Evolutionary conservation across 2,113 vertebrate species (phyloP), one percentile per base, ranked within the genome.

Genomic region (Marmota flaviventris): DNA sequence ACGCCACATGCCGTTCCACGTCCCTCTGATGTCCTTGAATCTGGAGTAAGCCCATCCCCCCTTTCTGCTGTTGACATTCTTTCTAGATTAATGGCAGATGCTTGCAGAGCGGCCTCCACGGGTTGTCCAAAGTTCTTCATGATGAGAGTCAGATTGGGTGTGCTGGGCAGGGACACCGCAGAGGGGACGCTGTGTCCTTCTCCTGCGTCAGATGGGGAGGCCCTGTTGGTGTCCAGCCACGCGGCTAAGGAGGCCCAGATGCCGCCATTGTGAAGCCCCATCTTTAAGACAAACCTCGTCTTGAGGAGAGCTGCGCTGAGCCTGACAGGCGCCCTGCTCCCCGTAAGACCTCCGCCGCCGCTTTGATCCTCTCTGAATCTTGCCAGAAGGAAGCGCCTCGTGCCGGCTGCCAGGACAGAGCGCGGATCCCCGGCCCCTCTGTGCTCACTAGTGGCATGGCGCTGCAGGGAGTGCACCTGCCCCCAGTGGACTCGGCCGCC

Each of bases 211-310:
- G 0, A 4, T 6, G 2, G 4, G 22, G 90, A 34, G 34, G 39
- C 48, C 4, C 10, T 0, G 24, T 4, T 4, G 45, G 14, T 0
- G 2, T 25, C 37, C 1, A 2, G 17, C 20, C 8, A 1, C 37
- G n/a, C 24, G 17, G 17, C 25, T 7, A 32, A 73, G 82, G 14
- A 13, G 34, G 42, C 78, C 48, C 63, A 48, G 24, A 8, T 77
- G 63, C 72, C n/a, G 17, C 67, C 34, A 16, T 58, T 6, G 75
- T 3, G 27, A 88, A 24, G 75, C 37, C 27, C n/a, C 29, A 9
- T 13, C 17, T 32, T 48, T 51, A 18, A 70, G 4, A 27, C 1
- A 18, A 53, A 32, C 53, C 39, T 34, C 6, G 8, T 34, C 90
- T 70, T 25, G 9, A 24, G 85, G n/a, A 39, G 29, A 86, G 61